Conservation (phyloP, 1,140 invertebrate genomes). For the Hydropsyche tenuis region DNA sequence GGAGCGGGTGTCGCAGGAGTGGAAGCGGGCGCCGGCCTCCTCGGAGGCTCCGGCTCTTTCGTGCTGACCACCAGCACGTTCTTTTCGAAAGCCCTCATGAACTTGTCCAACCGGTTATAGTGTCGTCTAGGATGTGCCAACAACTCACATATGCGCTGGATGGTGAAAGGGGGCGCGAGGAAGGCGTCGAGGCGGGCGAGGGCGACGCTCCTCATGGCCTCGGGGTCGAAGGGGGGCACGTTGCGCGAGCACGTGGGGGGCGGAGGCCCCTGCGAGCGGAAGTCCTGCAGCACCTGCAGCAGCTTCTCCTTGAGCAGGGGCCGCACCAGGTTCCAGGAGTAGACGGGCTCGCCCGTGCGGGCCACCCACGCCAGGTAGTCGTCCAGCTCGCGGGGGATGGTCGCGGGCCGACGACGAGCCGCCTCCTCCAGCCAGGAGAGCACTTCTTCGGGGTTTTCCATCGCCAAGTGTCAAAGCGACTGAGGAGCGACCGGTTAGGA, state of each 20-base stretch:
- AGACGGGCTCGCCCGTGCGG: conserved; percentile 92
- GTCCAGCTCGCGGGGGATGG: conserved; percentile 88
- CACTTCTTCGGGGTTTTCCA: conserved; percentile 88
- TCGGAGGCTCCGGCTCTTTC: conserved; percentile 79
- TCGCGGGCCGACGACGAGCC: conserved; percentile 78
- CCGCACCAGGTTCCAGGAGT: conserved; percentile 90
- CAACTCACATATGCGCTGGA: conserved; percentile 94
- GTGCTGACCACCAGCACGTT: conserved; percentile 95
- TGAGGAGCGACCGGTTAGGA: background rate
- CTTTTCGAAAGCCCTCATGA: conserved; percentile 92
- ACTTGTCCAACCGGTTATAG: conserved; percentile 95
- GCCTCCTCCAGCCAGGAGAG: conserved; percentile 84
- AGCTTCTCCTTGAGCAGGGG: conserved; percentile 87
- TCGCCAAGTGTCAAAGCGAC: conserved; percentile 53
- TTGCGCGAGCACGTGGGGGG: conserved; percentile 81
- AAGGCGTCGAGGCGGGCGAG: conserved; percentile 84
- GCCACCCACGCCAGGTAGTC: conserved; percentile 91
- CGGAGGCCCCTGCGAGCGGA: conserved; percentile 77
- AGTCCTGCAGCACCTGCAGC: conserved; percentile 84
- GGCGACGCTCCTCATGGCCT: conserved; percentile 84
- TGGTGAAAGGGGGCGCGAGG: conserved; percentile 92
- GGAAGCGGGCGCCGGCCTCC: conserved; percentile 63
- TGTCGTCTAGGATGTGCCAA: conserved; percentile 90
- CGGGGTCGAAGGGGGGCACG: conserved; percentile 90
- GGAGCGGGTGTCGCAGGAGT: conserved; percentile 70